These are phyloP conservation scores for Syngnathoides biaculeatus DNA, from an alignment of 2,113 vertebrate species.

Conservation along the genomic window DNA sequence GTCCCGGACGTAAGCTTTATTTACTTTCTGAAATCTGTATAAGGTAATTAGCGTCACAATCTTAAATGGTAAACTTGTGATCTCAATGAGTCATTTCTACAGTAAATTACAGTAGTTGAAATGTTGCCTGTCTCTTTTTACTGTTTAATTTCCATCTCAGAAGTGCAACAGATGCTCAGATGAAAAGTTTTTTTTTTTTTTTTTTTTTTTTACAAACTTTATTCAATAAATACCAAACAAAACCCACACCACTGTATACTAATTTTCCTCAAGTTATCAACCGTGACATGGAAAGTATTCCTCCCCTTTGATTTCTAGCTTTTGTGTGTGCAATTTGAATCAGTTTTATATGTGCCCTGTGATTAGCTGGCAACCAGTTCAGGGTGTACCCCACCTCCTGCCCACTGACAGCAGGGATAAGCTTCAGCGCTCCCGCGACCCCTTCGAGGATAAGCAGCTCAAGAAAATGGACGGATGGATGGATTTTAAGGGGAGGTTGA, in stretches of 20 bases:
- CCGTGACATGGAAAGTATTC: no score
- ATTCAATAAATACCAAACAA: constrained; percentile 19
- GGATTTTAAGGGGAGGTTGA: no score
- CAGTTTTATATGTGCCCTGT: no score
- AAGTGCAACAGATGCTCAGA: constrained; percentile 1
- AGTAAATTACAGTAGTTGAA: constrained; percentile 49
- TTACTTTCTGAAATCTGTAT: constrained; percentile 66
- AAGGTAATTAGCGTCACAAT: constrained; percentile 61
- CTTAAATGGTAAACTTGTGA: constrained; percentile 65
- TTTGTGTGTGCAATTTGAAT: no score
- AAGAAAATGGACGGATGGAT: no score
- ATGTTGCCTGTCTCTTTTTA: not conserved
- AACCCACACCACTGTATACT: not conserved
- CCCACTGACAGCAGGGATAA: no score
- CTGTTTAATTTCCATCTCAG: not conserved
- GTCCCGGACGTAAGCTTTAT: constrained; percentile 60
- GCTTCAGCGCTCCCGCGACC: no score
- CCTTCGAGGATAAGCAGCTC: no score
- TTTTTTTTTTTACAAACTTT: constrained; percentile 20
- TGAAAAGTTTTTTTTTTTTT: not conserved
- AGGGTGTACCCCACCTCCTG: no score
- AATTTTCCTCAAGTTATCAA: not conserved
- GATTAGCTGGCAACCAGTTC: no score
- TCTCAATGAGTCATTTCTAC: constrained; percentile 57
- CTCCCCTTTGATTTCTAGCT: no score